Evolutionary conservation across 53 echinoderm and acorn worm species (phyloP), one percentile per base, ranked within the genome.

Genomic region (Zoroaster sp.): DNA sequence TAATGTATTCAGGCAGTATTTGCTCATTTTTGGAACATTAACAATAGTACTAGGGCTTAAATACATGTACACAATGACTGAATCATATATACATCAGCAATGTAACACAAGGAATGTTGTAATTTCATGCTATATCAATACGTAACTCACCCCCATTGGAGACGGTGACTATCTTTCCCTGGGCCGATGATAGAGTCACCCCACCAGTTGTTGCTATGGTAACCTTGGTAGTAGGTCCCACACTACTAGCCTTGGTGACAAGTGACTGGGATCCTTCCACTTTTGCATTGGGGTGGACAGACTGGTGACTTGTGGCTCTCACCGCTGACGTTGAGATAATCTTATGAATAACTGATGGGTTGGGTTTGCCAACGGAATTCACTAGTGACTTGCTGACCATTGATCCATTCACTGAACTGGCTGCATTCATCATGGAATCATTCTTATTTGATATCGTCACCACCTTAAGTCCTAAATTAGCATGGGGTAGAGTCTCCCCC

Each of bases 371-470:
- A 4, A 30, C 71, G 21, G 85, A 69, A 70, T 71, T 85, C 35
- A 71, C 34, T 7, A 79, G 51, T 10, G 85, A 70, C 46, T 47
- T 69, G 18, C 70, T 35, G 8, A 83, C 6, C 69, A 85, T 35
- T 5, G 85, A 85, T 28, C 85, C 85, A 10, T 85, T 85, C 23
- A 85, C 85, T 9, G 85, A 11, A 71, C 32, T 85, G 5, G 72
- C 34, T 3, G 47, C 2, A 41, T 66, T 66, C 41, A 36, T 8
- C n/a, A 79, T 17, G 12, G 71, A 25, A 36, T 85, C 85, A n/a
- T 51, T 71, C 70, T 85, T 85, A 37, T 71, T 85, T 2, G 85
- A 70, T 40, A 85, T 85, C 6, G 85, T 85, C 85, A 85, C 85
- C 0, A 85, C 85, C 35, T 85, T 85, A 46, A 85, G 85, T 49